Base-by-base conservation (phyloP, 2,888 invertebrate genomes). In the Leucoma salicis region DNA sequence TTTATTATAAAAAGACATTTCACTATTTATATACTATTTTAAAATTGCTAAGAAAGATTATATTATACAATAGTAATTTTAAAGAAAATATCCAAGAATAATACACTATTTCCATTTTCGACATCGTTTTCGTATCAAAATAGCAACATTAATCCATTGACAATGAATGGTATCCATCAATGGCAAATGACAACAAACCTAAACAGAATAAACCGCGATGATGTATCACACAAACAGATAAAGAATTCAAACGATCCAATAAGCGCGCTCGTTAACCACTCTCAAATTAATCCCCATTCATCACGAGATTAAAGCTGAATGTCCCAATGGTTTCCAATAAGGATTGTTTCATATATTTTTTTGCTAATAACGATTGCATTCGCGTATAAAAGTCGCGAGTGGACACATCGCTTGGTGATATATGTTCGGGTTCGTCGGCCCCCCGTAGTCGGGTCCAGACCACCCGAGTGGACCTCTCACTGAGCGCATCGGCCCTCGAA, bases 391-490 rank as follows among this genome's bases (percentile, higher is more conserved):
- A 61, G 57, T 57, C 49, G 57, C 49, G 35, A 47, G 32, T 35
- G 52, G 54, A 53, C 49, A 46, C 48, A 43, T 50, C 44, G 41
- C 29, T 12, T 25, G 37, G 49, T 56, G 62, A 61, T 55, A 49
- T 61, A 61, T 58, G 53, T 49, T 35, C 34, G 38, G 44, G 49
- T 44, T 42, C 47, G 44, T 36, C 46, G 63, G 44, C 65, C 69
- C 61, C 68, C 67, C 61, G 56, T 53, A 42, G 53, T 25, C 13
- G 57, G n/a, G n/a, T 18, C 46, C 48, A 57, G 74, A 74, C 74
- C 74, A 74, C 74, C 74, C 53, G 58, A 61, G 63, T 50, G 49
- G 74, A 58, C 57, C 59, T 46, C 65, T 60, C 58, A 58, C 70
- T 62, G 68, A 31, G 68, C 31, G 36, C 50, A 46, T 41, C 16